Base-by-base conservation (phyloP, 2,888 invertebrate genomes). In the Altica lythri region DNA sequence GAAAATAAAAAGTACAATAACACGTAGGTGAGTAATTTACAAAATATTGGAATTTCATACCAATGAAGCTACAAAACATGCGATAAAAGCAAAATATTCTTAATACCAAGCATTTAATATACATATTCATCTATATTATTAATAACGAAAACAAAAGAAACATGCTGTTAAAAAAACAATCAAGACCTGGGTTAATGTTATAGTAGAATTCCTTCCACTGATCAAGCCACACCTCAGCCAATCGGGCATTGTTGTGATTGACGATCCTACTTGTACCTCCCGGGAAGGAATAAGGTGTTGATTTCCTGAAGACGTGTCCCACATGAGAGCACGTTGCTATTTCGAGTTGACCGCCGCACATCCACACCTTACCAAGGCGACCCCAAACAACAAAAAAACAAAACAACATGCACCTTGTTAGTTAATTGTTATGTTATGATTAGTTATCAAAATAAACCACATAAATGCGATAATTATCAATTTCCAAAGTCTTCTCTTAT, bases 211-310 rank as follows among this genome's bases (percentile, higher is more conserved):
- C 90, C 85, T 94, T 94, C 91, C 97, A 97, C 75, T 96, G 94
- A 83, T 98, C 98, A 81, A 99, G 88, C 98, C 98, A 99, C 71
- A 98, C 98, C 79, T 96, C 95, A 65, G 95, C 97, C 73, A 97
- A 90, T 69, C 98, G 86, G 76, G 95, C 95, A 81, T 96, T 95
- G 87, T 99, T 99, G 83, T 95, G 94, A 83, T 97, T 95, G 79
- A 98, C 97, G 75, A 97, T 94, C 74, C 89, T 89, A 79, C 91
- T 91, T 70, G 94, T 94, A 74, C 96, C 98, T 70, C 96, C 98
- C 52, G 98, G 98, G 85, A 98, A 96, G 69, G 94, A 92, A 80
- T 98, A 99, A 50, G 98, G 98, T 67, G 97, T 96, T 68, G 93
- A 91, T 83, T 95, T 95, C 78, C 96, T 90, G 84, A 96, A 96